Percentiles rank a stretch among this genome's conserved stretches.
Evolutionary conservation across 2,888 invertebrate species (phyloP).

Genomic region (Loripinus fragilis): DNA sequence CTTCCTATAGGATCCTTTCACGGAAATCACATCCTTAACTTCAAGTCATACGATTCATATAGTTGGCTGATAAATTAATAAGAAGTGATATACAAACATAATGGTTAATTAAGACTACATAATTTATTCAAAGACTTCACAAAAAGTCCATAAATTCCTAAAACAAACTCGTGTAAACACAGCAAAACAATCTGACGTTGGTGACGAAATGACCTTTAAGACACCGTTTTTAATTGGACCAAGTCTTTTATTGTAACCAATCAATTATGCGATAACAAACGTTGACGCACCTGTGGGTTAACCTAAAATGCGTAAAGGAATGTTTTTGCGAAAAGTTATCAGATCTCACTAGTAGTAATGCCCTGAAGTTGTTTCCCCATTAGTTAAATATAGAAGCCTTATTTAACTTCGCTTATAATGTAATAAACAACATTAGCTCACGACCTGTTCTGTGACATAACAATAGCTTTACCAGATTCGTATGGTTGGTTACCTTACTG

Average conservation of each 20-base stretch:
- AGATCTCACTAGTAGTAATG: too few relatives aligned
- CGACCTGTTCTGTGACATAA: too few relatives aligned
- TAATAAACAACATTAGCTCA: too few relatives aligned
- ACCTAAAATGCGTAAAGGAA: too few relatives aligned
- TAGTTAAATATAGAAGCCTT: too few relatives aligned
- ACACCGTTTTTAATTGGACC: constrained; percentile 36
- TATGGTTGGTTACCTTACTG: too few relatives aligned
- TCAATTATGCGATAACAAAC: neutral
- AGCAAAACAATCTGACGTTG: constrained; percentile 63
- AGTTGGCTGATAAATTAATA: neutral
- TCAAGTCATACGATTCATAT: too few relatives aligned
- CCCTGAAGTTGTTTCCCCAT: too few relatives aligned
- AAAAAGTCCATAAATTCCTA: neutral
- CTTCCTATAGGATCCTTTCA: neutral
- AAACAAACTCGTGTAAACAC: constrained; percentile 47
- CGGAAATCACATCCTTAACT: neutral
- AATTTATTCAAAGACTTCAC: neutral
- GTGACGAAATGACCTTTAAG: constrained; percentile 39
- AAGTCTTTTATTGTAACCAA: constrained; percentile 9
- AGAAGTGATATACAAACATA: neutral
- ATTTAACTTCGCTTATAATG: too few relatives aligned
- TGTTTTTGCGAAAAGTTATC: too few relatives aligned
- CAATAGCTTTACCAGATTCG: too few relatives aligned
- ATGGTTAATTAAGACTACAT: neutral
- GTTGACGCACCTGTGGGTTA: constrained; percentile 17